Conservation (phyloP, 2,113 vertebrate species). For the Phainopepla nitens region DNA sequence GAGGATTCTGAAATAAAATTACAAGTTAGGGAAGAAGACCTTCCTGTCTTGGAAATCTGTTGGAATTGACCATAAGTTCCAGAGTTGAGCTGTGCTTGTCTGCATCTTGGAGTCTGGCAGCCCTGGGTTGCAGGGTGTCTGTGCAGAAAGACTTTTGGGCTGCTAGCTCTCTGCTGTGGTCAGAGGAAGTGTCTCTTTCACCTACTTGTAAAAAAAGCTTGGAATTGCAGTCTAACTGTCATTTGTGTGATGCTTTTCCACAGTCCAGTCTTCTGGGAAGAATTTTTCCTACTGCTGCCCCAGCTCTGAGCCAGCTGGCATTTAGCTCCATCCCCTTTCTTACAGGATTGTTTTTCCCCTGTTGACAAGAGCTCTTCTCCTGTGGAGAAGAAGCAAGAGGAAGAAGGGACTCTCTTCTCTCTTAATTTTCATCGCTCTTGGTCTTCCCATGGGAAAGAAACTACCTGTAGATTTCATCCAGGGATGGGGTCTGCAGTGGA, state of each 20-base stretch:
- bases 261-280: neutral
- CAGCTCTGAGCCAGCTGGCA: neutral
- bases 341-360: neutral
- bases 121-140: accelerated
- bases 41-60: neutral
- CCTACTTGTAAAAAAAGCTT: neutral
- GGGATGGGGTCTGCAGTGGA: neutral
- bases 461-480: neutral
- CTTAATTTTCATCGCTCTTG: neutral
- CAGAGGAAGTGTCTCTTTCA: neutral
- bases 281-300: neutral
- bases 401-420: neutral
- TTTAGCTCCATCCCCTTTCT: neutral
- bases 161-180: neutral
- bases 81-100: neutral
- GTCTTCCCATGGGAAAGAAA: neutral
- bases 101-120: neutral
- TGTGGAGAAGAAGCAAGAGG: neutral
- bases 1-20: neutral
- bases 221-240: neutral
- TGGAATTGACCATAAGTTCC: neutral
- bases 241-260: neutral
- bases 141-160: neutral
- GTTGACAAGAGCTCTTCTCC: neutral
- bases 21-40: neutral